Evolutionary conservation across 2,113 vertebrate species (phyloP).

Genomic region (Antechinus flavipes): DNA sequence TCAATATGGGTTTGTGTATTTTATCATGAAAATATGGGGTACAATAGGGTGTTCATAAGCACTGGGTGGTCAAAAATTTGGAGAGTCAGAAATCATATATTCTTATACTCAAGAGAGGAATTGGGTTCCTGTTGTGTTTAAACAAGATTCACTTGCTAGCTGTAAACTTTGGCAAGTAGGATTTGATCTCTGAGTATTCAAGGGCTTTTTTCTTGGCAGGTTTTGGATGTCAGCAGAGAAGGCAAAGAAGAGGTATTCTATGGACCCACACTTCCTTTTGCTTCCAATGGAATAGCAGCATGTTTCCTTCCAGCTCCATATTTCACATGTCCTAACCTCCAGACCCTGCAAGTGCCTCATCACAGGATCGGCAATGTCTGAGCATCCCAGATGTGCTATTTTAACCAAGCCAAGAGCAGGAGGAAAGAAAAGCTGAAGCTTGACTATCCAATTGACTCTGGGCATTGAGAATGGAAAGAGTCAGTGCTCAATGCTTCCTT

Average conservation of each 20-base stretch:
- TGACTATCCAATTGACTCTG: neutral
- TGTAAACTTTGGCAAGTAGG: neutral
- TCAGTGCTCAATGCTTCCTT: constrained; percentile 69
- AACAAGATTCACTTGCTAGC: constrained; percentile 2
- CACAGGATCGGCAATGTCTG: constrained; percentile 93
- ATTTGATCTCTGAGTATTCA: neutral
- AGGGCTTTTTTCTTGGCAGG: constrained; percentile 83
- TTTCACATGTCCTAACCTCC: constrained; percentile 95
- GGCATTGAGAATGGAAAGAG: constrained; percentile 55
- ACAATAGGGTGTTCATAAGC: neutral
- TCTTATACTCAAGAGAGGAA: neutral
- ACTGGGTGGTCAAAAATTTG: neutral
- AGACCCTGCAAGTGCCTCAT: constrained; percentile 96
- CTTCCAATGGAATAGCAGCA: constrained; percentile 95
- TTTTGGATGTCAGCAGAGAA: constrained; percentile 94
- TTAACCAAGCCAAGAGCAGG: neutral
- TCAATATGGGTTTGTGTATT: neutral
- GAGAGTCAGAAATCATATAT: neutral
- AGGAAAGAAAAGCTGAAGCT: neutral
- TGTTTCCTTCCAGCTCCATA: constrained; percentile 97
- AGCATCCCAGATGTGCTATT: constrained; percentile 44
- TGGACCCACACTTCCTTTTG: constrained; percentile 95
- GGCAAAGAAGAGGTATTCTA: constrained; percentile 98
- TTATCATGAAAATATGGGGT: neutral
- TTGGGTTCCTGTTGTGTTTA: neutral